Percentiles rank a stretch among this genome's conserved stretches.
These are phyloP conservation scores for Podarcis cretensis DNA, from an alignment of 2,113 vertebrate genomes.

Conservation along the genomic window DNA sequence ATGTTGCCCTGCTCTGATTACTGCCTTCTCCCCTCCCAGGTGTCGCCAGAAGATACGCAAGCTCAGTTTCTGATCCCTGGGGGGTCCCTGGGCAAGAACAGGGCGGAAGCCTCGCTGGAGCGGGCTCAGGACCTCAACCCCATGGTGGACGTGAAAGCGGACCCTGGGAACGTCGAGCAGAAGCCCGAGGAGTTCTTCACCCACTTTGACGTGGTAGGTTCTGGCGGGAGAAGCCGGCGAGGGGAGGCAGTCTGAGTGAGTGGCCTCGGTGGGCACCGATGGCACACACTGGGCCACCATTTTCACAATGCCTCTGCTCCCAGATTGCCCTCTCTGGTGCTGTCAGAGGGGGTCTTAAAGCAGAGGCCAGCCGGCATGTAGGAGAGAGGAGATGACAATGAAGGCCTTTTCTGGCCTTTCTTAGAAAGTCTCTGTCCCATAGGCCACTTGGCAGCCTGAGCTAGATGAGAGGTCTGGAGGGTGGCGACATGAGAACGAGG, in stretches of 20 bases:
- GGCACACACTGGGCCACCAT: too few species aligned
- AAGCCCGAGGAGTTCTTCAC: slow-evolving; percentile 90
- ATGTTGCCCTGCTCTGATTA: not conserved
- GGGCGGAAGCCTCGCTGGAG: slow-evolving; percentile 88
- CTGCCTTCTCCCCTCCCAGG: slow-evolving; percentile 68
- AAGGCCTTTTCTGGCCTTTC: not conserved
- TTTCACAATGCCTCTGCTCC: not conserved
- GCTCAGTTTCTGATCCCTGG: slow-evolving; percentile 91
- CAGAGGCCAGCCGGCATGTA: too few species aligned
- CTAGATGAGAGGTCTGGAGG: too few species aligned
- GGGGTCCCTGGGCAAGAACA: slow-evolving; percentile 83
- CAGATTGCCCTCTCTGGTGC: not conserved
- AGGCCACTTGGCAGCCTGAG: too few species aligned
- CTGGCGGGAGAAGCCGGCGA: not conserved
- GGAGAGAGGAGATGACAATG: not conserved
- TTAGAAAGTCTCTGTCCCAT: too few species aligned
- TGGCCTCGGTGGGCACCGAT: too few species aligned
- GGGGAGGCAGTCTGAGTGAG: rapidly evolving
- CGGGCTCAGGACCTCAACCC: slow-evolving; percentile 94
- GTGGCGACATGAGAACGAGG: too few species aligned
- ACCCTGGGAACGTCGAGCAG: slow-evolving; percentile 78
- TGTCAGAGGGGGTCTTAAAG: too few species aligned
- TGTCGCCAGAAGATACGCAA: slow-evolving; percentile 82
- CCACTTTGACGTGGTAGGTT: slow-evolving; percentile 89
- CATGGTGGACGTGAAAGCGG: slow-evolving; percentile 92